phyloP scores from a whole-genome alignment of 2,888 invertebrate species.

The Actias luna region DNA sequence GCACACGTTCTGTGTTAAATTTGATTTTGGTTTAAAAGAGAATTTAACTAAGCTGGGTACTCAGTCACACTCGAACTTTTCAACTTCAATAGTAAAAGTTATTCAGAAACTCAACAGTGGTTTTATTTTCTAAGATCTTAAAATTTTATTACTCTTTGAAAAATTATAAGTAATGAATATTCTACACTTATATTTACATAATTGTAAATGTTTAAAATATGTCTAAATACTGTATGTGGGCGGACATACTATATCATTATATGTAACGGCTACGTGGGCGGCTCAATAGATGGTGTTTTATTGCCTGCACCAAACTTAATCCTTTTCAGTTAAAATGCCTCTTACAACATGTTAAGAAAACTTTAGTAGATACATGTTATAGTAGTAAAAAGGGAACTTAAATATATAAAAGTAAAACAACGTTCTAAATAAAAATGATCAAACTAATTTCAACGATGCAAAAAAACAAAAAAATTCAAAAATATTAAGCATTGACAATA shows the following conservation, averaged over 20 bases:
- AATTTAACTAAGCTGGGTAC: no score
- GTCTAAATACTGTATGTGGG: conserved; percentile 45
- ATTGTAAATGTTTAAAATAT: conserved; percentile 23
- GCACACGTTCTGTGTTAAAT: no score
- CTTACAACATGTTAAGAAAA: conserved; percentile 17
- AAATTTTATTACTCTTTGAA: not conserved
- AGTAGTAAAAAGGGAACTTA: no score
- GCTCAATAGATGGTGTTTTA: conserved; percentile 38
- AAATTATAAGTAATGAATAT: conserved; percentile 8
- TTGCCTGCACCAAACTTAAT: conserved; percentile 29
- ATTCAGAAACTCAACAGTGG: not conserved
- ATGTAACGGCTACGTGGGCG: conserved; percentile 41
- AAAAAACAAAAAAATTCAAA: no score
- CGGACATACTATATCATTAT: conserved; percentile 38
- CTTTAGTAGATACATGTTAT: not conserved
- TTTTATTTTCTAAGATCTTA: not conserved
- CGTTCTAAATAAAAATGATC: no score
- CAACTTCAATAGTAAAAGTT: not conserved
- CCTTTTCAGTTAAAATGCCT: conserved; percentile 31
- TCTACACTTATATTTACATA: conserved; percentile 34
- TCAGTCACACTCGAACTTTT: not conserved
- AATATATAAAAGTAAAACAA: no score
- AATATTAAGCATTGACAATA: no score
- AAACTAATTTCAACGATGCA: no score
- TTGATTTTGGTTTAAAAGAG: no score